Base-by-base conservation (phyloP, 1,140 invertebrate species). In the Lasioglossum baleicum region DNA sequence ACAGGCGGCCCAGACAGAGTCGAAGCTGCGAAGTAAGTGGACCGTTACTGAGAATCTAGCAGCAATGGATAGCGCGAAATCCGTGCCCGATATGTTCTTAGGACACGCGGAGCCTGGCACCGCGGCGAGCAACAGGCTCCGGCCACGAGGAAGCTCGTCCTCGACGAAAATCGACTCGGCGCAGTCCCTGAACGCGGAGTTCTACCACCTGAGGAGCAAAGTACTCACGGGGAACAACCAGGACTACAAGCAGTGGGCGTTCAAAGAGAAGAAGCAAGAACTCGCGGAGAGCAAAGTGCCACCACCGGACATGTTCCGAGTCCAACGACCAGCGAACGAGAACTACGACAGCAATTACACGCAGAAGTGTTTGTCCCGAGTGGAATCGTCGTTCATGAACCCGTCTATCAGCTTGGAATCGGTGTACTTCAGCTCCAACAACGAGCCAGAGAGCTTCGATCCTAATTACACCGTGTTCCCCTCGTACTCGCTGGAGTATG, bases 21-120 rank as follows among this genome's bases (percentile, higher is more conserved):
- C 88, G 2, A 92, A 92, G 68, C 69, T 88, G 7, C 84, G 89
- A 35, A 90, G 90, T 56, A 92, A 91, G 66, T 92, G 91, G 90
- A 92, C 91, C 0, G 87, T 92, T n/a, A 88, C 88, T 0, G 91
- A 91, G 66, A 91, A 88, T 35, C 22, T 82, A 26, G 65, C 68
- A 0, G 44, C 75, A 51, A 78, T 84, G 40, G 85, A 83, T 40
- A 75, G 56, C 48, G 42, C 80, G 15, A 88, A 88, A 65, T 88
- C 81, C 15, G 77, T 82, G 58, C 75, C 83, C 22, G 82, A 83
- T 35, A 81, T 80, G 7, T 80, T 84, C 42, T n/a, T 74, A 70
- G 69, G 60, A 6, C 64, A 76, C 11, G 58, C 53, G 4, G 78
- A 89, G 13, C 5, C 71, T 2, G 66, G 69, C 1, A 22, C n/a